Evolutionary conservation across 2,113 vertebrate species (phyloP), one percentile per base, ranked within the genome.

Genomic region (Stigmatopora argus): DNA sequence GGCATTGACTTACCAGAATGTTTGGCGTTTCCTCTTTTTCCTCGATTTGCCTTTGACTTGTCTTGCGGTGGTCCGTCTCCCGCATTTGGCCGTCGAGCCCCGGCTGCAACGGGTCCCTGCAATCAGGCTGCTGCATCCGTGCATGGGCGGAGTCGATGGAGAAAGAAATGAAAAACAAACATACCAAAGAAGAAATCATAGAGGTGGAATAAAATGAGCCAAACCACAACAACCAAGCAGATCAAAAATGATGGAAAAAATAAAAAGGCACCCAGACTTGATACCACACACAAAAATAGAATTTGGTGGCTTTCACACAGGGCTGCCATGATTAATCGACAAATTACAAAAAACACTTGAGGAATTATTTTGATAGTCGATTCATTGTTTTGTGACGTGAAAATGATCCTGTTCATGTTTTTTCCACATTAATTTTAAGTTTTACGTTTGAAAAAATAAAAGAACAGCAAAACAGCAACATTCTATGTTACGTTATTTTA

Each of bases 91-190:
- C 87, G 83, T 85, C 86, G 66, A 85, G 78, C 73, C 91, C 67
- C 75, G 73, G 75, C 57, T 89, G 90, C 75, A 86, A 84, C 79
- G 90, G 86, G 76, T 94, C 93, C 92, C 96, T 97, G 92, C 90
- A 95, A 90, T 97, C 93, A 90, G 93, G 86, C 78, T 96, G 94
- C 93, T 97, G 92, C 89, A 93, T 92, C 88, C 90, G 87, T 88
- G 91, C 90, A 92, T 93, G 94, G 93, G 92, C 90, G 92, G 26
- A 92, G 92, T 93, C 93, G 93, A 95, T 95, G 93, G 93, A 85
- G 92, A 89, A 92, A 87, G 91, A 84, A 83, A 88, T 91, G 89
- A 81, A 79, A 77, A 83, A 78, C 6, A 70, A 67, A 80, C n/a
- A 79, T 75, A 74, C 67, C 81, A 75, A 69, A 67, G 80, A 74